These are phyloP conservation scores for Schizaphis graminum DNA, from an alignment of 2,888 invertebrate species.

Conservation along the genomic window DNA sequence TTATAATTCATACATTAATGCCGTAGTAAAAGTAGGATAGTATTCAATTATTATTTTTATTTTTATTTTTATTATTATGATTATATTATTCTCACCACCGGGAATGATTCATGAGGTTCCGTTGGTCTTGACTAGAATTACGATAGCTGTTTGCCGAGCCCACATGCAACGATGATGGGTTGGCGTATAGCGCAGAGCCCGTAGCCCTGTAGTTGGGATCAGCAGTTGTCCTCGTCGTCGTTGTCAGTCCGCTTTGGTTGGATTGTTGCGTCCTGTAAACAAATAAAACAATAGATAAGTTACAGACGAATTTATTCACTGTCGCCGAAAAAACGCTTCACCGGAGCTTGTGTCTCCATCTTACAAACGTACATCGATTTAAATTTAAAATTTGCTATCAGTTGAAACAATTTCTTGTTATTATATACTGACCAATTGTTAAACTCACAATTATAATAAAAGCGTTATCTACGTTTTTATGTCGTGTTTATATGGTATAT, in stretches of 20 bases:
- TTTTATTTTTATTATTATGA: background rate
- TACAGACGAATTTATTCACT: background rate
- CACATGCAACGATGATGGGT: conserved; percentile 67
- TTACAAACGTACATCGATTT: background rate
- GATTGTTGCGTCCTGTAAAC: conserved; percentile 33
- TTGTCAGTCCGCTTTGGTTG: conserved; percentile 47
- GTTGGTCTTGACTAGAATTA: conserved; percentile 61
- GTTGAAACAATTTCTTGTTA: background rate
- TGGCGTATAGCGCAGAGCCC: conserved; percentile 68
- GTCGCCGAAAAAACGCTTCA: background rate
- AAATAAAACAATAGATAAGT: background rate
- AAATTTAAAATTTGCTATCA: background rate
- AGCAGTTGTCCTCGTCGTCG: conserved; percentile 36
- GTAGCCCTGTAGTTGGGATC: conserved; percentile 48
- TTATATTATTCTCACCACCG: conserved; percentile 64
- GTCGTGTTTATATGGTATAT: background rate
- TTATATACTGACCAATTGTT: background rate
- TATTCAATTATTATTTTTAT: background rate
- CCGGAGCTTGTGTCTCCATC: background rate
- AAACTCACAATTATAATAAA: background rate
- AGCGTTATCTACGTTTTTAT: background rate
- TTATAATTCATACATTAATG: background rate
- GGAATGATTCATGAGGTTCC: conserved; percentile 65
- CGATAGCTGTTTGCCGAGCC: conserved; percentile 61
- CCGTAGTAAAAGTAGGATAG: background rate